These are phyloP conservation scores for Micromussa lordhowensis DNA, from an alignment of 92 coral and sea anemone genomes.

Conservation along the genomic window DNA sequence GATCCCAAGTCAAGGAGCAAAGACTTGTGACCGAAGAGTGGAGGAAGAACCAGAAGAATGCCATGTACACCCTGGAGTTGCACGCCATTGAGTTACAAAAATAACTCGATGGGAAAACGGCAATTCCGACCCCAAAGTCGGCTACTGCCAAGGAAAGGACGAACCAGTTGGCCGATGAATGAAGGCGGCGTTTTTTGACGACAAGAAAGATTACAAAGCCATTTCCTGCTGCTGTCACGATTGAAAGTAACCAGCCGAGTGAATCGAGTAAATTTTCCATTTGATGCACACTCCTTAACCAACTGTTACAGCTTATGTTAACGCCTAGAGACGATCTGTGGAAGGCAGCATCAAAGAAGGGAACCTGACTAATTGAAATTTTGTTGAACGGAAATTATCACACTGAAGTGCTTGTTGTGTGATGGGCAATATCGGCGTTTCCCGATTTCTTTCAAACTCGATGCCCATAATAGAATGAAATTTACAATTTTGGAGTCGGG, in stretches of 20 bases:
- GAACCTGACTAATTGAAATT: neutral
- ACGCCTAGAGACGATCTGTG: neutral
- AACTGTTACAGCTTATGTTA: neutral
- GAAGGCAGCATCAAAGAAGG: neutral
- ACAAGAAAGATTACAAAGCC: conserved; percentile 16
- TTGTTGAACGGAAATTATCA: neutral
- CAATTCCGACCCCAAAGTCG: conserved; percentile 16
- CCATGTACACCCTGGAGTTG: neutral
- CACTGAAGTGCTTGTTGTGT: too few relatives aligned
- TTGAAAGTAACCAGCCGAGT: conserved; percentile 1
- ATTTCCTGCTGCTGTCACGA: conserved; percentile 12
- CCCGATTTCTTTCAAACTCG: too few relatives aligned
- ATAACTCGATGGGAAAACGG: conserved; percentile 4
- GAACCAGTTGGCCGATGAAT: conserved; percentile 28
- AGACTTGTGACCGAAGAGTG: conserved; percentile 31
- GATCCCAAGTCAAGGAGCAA: conserved; percentile 30
- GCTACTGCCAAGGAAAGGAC: conserved; percentile 28
- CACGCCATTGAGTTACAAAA: neutral
- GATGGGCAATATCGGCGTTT: too few relatives aligned
- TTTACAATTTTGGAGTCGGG: too few relatives aligned
- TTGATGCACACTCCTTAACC: neutral
- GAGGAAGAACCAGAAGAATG: conserved; percentile 20
- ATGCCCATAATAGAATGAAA: too few relatives aligned
- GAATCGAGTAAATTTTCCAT: conserved; percentile 7
- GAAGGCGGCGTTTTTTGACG: conserved; percentile 3